Percentiles rank a stretch among this genome's conserved stretches.
phyloP scores from a whole-genome alignment of 2,888 invertebrate genomes.

The Tipula confusa region DNA sequence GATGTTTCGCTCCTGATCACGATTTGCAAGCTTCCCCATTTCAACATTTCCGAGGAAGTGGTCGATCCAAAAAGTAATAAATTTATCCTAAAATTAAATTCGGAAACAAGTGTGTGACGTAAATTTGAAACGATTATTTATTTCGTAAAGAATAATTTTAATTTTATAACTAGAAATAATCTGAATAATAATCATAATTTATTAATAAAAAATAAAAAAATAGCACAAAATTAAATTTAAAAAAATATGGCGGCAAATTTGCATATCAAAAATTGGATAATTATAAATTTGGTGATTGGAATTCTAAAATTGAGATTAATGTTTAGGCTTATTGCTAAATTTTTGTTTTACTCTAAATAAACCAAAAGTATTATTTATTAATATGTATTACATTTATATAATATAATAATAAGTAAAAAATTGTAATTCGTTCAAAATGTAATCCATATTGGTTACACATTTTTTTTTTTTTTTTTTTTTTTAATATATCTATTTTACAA shows the following conservation, averaged over 20 bases:
- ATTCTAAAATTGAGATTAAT: background rate
- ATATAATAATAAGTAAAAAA: background rate
- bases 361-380: constrained; percentile 20
- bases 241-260: background rate
- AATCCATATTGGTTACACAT: background rate
- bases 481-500: background rate
- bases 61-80: constrained; percentile 94
- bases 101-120: constrained; percentile 92
- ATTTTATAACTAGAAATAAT: constrained; percentile 5
- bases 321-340: background rate
- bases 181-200: constrained; percentile 1
- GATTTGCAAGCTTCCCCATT: constrained; percentile 83
- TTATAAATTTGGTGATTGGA: background rate
- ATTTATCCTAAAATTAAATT: constrained; percentile 89
- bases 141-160: background rate
- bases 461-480: background rate
- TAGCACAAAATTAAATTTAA: constrained; percentile 14
- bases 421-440: background rate
- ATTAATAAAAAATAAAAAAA: constrained; percentile 15
- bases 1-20: constrained; percentile 88
- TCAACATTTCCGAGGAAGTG: constrained; percentile 92
- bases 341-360: background rate
- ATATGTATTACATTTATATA: background rate
- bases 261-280: background rate
- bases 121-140: constrained; percentile 27